Percentiles rank a stretch among this genome's conserved stretches.
Evolutionary conservation across 2,113 vertebrate species (phyloP).

Genomic region (Bufo gargarizans): DNA sequence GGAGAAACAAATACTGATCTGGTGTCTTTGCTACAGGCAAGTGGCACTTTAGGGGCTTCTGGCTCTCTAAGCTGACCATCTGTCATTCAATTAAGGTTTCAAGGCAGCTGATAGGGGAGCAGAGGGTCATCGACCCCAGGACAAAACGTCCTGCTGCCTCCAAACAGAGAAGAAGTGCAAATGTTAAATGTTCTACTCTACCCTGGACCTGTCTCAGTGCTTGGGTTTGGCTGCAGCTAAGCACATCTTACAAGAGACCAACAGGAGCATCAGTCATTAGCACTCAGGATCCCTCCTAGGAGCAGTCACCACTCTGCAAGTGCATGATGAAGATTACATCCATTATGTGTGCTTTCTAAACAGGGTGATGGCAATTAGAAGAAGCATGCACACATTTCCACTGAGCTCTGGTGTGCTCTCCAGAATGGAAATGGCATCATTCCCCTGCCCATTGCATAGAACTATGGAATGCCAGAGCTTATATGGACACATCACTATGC

Average conservation of each 20-base stretch:
- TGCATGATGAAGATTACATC: constrained; percentile 66
- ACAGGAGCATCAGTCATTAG: constrained; percentile 74
- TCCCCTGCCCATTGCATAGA: not conserved
- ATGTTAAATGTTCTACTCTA: constrained; percentile 78
- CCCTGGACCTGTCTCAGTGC: constrained; percentile 65
- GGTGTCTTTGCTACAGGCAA: constrained; percentile 57
- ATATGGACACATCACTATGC: not conserved
- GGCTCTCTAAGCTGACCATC: constrained; percentile 80
- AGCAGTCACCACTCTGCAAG: constrained; percentile 75
- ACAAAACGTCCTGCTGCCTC: constrained; percentile 79
- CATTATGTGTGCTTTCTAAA: constrained; percentile 50
- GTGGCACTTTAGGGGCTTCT: constrained; percentile 63
- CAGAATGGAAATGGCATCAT: constrained; percentile 4
- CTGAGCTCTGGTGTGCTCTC: not conserved
- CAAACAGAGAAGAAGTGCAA: constrained; percentile 77
- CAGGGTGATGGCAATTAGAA: constrained; percentile 54
- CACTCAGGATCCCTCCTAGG: constrained; percentile 76
- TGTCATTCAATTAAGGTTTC: constrained; percentile 84
- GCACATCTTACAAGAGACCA: constrained; percentile 56
- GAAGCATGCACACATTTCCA: constrained; percentile 37
- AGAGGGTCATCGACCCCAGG: constrained; percentile 78
- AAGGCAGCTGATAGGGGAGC: constrained; percentile 78
- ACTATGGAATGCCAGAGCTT: not conserved
- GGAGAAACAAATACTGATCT: constrained; percentile 56
- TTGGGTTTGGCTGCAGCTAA: constrained; percentile 56